Base-by-base conservation (phyloP, 1,140 invertebrate species). In the Leguminivora glycinivorella region DNA sequence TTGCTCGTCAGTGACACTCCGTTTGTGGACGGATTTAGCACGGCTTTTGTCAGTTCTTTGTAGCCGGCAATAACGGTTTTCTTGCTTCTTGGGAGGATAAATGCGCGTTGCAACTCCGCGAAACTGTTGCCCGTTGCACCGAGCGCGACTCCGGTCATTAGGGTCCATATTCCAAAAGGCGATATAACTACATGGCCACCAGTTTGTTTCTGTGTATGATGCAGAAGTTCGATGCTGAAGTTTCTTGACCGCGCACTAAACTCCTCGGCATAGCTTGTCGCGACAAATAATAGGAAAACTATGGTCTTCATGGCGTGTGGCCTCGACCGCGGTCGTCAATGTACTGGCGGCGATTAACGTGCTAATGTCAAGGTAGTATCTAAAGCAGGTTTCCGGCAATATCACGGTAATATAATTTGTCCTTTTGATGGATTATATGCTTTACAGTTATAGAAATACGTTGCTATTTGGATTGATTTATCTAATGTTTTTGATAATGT, bases 141-240 rank as follows among this genome's bases (percentile, higher is more conserved):
- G n/a, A 87, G 38, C 0, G 89, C 76, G 1, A 90, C 75, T 9
- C 82, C 86, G 1, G 85, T 87, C 80, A 91, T 78, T 12, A 91
- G 72, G 31, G 80, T 87, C 89, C 89, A 91, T 72, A 91, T 84
- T 63, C 89, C 89, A 47, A 90, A 88, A 0, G 89, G 89, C 19
- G 89, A 90, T 60, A 91, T 88, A 14, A 90, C 89, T 5, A 88
- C 82, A 72, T 91, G 87, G 4, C 87, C 83, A 4, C 78, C 77
- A 14, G 79, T 82, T 58, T 86, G 79, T 38, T 73, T 56, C 43
- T 84, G 83, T 22, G 89, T 88, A 24, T 79, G 75, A 69, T 90
- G 78, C 17, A 91, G 66, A 1, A 91, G 74, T 74, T 89, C 88
- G 9, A 90, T 81, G 69, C 89, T 91, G 69, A 91, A 91, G 56